These are phyloP conservation scores for Pomacea canaliculata DNA, from an alignment of 2,888 invertebrate genomes.

Conservation along the genomic window DNA sequence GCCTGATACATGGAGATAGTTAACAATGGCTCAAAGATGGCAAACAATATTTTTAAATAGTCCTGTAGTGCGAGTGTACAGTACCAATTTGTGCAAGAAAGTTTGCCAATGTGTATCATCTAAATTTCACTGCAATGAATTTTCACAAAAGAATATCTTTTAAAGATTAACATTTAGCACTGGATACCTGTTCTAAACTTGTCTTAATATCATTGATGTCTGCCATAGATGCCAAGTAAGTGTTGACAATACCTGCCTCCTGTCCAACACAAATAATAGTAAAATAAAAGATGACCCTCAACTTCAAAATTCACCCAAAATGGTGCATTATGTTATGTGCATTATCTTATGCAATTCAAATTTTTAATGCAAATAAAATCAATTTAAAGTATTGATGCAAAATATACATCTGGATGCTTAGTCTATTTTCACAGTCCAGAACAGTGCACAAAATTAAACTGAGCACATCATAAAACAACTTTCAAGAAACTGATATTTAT, in stretches of 20 bases:
- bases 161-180: too few species aligned
- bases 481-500: not conserved
- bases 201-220: conserved; percentile 53
- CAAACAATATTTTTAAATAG: too few species aligned
- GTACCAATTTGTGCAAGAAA: too few species aligned
- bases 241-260: conserved; percentile 59
- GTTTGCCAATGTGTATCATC: too few species aligned
- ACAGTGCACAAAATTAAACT: too few species aligned
- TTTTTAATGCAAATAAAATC: not conserved
- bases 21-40: too few species aligned
- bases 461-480: not conserved
- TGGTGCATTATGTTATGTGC: not conserved
- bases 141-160: too few species aligned
- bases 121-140: too few species aligned
- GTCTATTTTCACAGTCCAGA: too few species aligned
- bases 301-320: not conserved
- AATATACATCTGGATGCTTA: not conserved
- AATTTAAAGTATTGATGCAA: not conserved
- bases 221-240: conserved; percentile 58
- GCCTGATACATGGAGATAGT: too few species aligned
- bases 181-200: conserved; percentile 50
- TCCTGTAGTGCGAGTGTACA: too few species aligned
- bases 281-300: not conserved
- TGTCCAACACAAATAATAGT: conserved; percentile 28
- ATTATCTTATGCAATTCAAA: not conserved